phyloP scores from a whole-genome alignment of 2,888 invertebrate genomes.

The Brachypterus glaber region DNA sequence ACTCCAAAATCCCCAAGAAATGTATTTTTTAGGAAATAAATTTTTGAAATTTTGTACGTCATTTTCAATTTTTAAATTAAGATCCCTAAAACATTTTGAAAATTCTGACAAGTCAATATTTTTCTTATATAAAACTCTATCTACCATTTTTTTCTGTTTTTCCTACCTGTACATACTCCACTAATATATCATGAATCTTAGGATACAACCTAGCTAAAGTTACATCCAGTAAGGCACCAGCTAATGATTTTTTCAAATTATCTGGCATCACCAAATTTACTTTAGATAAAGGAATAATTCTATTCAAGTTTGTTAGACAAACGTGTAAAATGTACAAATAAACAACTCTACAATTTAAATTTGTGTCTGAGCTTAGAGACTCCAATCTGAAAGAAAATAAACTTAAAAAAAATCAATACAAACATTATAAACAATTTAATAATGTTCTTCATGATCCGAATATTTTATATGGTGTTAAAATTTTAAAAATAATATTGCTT shows the following conservation, averaged over 20 bases:
- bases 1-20: constrained; percentile 8
- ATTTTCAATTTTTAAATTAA: too few relatives aligned
- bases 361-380: constrained; percentile 29
- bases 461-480: too few relatives aligned
- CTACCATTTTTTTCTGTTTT: too few relatives aligned
- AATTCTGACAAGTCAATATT: too few relatives aligned
- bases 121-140: too few relatives aligned
- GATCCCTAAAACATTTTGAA: too few relatives aligned
- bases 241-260: constrained; percentile 39
- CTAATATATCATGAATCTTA: constrained; percentile 36
- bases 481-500: too few relatives aligned
- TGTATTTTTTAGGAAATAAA: too few relatives aligned
- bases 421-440: too few relatives aligned
- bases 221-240: constrained; percentile 40
- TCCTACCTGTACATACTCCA: constrained; percentile 41
- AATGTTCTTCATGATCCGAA: too few relatives aligned
- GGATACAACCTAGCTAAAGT: constrained; percentile 42
- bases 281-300: constrained; percentile 39
- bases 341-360: constrained; percentile 33
- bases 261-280: constrained; percentile 40
- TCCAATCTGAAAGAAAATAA: constrained; percentile 31
- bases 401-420: constrained; percentile 8
- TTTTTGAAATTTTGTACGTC: too few relatives aligned
- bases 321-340: constrained; percentile 42
- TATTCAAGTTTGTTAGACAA: constrained; percentile 36